These are phyloP conservation scores for Artemia franciscana DNA, from an alignment of 1,140 invertebrate genomes.

Conservation along the genomic window DNA sequence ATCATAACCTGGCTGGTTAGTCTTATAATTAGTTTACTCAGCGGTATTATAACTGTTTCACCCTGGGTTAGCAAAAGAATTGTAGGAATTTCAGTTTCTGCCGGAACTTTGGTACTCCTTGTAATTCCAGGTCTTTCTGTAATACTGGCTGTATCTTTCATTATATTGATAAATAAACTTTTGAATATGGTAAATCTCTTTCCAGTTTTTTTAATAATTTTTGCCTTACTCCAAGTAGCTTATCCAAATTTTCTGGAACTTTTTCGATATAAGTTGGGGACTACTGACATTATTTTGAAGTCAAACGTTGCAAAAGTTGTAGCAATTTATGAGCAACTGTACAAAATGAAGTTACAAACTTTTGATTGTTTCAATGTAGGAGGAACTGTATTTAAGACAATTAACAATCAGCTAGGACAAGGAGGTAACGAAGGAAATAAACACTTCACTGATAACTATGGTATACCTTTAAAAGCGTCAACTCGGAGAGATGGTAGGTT, in stretches of 20 bases:
- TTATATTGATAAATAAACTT: too few species aligned
- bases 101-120: too few species aligned
- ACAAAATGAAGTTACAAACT: background rate
- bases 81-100: too few species aligned
- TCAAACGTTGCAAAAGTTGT: background rate
- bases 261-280: background rate
- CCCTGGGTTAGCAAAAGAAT: too few species aligned
- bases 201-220: background rate
- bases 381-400: background rate
- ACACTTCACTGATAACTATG: background rate
- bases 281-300: background rate
- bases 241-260: background rate
- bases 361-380: background rate
- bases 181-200: background rate
- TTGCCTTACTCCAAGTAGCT: background rate
- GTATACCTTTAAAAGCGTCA: background rate
- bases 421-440: background rate
- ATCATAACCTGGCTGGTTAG: too few species aligned
- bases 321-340: background rate
- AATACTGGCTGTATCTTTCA: too few species aligned
- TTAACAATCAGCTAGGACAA: background rate
- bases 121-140: too few species aligned
- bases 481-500: background rate
- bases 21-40: too few species aligned
- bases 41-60: too few species aligned